A percentile compares a stretch with the other conserved stretches of the same genome.
Conservation (phyloP, 1,140 invertebrate genomes). For the Eupeodes corollae region DNA sequence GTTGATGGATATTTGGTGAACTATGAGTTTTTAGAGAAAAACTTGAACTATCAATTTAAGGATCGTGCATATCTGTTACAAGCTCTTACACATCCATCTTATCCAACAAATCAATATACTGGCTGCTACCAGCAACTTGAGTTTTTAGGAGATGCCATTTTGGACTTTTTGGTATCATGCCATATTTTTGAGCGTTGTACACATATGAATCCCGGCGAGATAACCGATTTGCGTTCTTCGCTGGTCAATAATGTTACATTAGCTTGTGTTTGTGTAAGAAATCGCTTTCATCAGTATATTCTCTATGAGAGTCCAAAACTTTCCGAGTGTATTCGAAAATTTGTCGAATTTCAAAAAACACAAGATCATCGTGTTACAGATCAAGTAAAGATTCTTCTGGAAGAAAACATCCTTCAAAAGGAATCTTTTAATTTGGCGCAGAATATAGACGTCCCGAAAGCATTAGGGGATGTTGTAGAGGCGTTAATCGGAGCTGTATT, state of each 20-base stretch:
- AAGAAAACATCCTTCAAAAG: conserved; percentile 46
- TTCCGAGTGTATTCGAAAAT: conserved; percentile 58
- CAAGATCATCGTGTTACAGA: conserved; percentile 54
- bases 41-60: conserved; percentile 53
- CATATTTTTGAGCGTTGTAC: conserved; percentile 69
- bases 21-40: conserved; percentile 45
- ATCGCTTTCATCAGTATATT: conserved; percentile 65
- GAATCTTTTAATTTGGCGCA: conserved; percentile 42
- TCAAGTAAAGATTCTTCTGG: conserved; percentile 50
- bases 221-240: conserved; percentile 86
- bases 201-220: conserved; percentile 62
- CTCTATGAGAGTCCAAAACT: conserved; percentile 51
- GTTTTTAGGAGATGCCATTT: conserved; percentile 90
- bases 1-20: conserved; percentile 41
- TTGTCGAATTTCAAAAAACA: conserved; percentile 67
- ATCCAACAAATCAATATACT: conserved; percentile 70
- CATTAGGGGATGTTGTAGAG: conserved; percentile 88
- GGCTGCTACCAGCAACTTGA: conserved; percentile 90
- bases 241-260: conserved; percentile 94
- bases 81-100: conserved; percentile 88
- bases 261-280: conserved; percentile 75
- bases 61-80: conserved; percentile 56
- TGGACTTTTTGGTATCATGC: conserved; percentile 85
- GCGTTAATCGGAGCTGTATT: conserved; percentile 86
- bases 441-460: conserved; percentile 83